Base-by-base conservation (phyloP, 2,888 invertebrate species). In the Ophion costatus region DNA sequence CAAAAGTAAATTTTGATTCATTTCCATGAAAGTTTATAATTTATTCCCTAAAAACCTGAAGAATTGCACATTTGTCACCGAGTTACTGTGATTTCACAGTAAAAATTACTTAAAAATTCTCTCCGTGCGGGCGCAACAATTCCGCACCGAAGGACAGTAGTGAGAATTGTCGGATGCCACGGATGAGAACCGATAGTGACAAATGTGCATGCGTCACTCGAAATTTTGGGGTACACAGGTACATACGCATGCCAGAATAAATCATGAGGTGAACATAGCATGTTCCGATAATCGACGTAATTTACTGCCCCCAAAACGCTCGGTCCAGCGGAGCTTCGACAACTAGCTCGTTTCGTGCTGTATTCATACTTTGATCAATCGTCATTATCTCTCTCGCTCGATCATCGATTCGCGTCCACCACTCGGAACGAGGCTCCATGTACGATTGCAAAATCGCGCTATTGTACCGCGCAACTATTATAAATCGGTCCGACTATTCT, bases 281-380 rank as follows among this genome's bases (percentile, higher is more conserved):
- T 24, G n/a, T 69, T 51, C 56, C 63, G 80, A 80, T 83, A 81
- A 84, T 84, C 76, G 81, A 57, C 57, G 84, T 84, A 76, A 81
- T 84, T 84, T 84, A 80, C 77, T 69, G 77, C 73, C 22, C 56
- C 81, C 51, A 45, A 84, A 81, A 59, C 81, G 73, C 33, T 67
- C 59, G 66, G 51, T 10, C 77, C 77, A 77, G 29, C 38, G 11
- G 20, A 45, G n/a, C 59, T 24, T 61, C 24, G 66, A 77, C 75
- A 42, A 57, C 69, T 61, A 24, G 22, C 17, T 42, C 38, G 67
- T 69, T 69, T 42, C 33, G 59, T 78, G 66, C 51, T 51, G 64
- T 56, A 29, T 77, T 76, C 59, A 57, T 71, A 38, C 29, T 61
- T 51, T 76, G 80, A 83, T 80, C 83, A 67, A 83, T 80, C 64